These are phyloP conservation scores for Rhinoraja longicauda DNA, from an alignment of 2,797 vertebrate species.

Conservation along the genomic window DNA sequence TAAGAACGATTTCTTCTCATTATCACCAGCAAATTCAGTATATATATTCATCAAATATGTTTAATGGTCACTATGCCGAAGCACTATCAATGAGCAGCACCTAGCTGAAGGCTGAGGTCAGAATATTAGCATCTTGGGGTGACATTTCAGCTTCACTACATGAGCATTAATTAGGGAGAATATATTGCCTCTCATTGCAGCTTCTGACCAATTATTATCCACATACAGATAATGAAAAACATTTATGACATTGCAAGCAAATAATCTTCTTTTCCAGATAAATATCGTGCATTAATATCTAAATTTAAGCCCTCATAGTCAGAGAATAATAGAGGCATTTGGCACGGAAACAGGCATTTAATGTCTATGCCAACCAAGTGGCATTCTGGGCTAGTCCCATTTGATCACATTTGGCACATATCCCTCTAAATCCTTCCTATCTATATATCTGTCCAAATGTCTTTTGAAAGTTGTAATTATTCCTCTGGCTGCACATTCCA, in stretches of 20 bases:
- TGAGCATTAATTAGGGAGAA: not conserved
- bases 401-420: too few relatives aligned
- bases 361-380: too few relatives aligned
- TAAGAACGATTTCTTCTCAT: not conserved
- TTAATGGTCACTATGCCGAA: not conserved
- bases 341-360: too few relatives aligned
- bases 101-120: not conserved
- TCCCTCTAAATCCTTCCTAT: too few relatives aligned
- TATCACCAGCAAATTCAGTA: not conserved
- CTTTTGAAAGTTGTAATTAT: too few relatives aligned
- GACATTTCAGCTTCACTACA: not conserved
- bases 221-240: not conserved
- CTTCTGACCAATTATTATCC: not conserved
- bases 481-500: too few relatives aligned
- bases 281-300: not conserved
- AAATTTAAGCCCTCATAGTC: not conserved
- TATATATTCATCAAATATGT: not conserved
- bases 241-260: not conserved
- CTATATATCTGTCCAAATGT: too few relatives aligned
- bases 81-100: not conserved
- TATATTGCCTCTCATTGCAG: not conserved
- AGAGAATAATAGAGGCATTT: too few relatives aligned
- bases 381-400: too few relatives aligned
- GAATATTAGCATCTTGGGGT: not conserved
- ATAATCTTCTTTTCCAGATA: not conserved